phyloP scores from a whole-genome alignment of 2,888 invertebrate genomes.

The Ryuthela nishihirai region DNA sequence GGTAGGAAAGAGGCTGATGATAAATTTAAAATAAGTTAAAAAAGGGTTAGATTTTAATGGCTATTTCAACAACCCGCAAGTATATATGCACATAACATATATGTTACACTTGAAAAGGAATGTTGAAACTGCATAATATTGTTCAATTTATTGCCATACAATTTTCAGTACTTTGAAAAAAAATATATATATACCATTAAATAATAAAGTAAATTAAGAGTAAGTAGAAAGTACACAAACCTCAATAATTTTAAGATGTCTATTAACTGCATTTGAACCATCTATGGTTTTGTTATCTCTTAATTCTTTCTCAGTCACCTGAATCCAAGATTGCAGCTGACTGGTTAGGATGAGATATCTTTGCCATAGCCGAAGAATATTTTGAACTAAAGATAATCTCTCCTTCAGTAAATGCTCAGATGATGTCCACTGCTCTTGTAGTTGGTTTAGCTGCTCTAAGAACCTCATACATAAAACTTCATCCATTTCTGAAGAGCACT shows the following conservation, averaged over 20 bases:
- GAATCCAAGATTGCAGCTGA: not conserved
- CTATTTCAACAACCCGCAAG: too few relatives aligned
- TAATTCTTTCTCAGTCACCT: not conserved
- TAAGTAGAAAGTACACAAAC: too few relatives aligned
- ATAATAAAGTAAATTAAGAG: too few relatives aligned
- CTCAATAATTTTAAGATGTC: too few relatives aligned
- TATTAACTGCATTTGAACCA: too few relatives aligned
- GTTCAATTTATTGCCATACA: not conserved
- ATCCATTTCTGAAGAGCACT: not conserved
- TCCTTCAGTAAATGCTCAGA: not conserved
- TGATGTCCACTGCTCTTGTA: conserved; percentile 2
- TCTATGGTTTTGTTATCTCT: too few relatives aligned
- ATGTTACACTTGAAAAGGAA: too few relatives aligned
- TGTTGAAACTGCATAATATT: too few relatives aligned
- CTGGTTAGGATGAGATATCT: not conserved
- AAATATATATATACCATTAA: not conserved
- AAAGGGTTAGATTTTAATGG: too few relatives aligned
- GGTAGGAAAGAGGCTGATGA: too few relatives aligned
- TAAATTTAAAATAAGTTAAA: too few relatives aligned
- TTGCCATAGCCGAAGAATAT: conserved; percentile 1
- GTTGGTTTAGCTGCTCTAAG: not conserved
- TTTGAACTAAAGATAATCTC: not conserved
- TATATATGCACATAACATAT: too few relatives aligned
- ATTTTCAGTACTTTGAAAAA: not conserved
- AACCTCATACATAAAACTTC: not conserved